Conservation (phyloP, 2,113 vertebrate species). For the Pan troglodytes region NHGRI_mPanTro3-v2.1_pri NC_072401.2:102788001-102788500, state of each 20-base stretch:
- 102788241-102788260: neutral
- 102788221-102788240: neutral
- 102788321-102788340: neutral
- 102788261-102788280: neutral
- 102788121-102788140: neutral
- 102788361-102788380: neutral
- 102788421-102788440: neutral
- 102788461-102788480: neutral
- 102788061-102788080: neutral
- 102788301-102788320: neutral
- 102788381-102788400: neutral
- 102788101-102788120: neutral
- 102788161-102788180: neutral
- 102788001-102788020: neutral
- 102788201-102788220: neutral
- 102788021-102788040: neutral
- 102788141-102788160: neutral
- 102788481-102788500: neutral
- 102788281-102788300: conserved; percentile 13
- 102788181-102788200: neutral
- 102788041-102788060: neutral
- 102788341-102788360: neutral
- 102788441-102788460: neutral
- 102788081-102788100: conserved; percentile 14
- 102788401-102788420: neutral